Evolutionary conservation across 2,113 vertebrate genomes (phyloP), one percentile per base, ranked within the genome.

Genomic region (Spea bombifrons): DNA sequence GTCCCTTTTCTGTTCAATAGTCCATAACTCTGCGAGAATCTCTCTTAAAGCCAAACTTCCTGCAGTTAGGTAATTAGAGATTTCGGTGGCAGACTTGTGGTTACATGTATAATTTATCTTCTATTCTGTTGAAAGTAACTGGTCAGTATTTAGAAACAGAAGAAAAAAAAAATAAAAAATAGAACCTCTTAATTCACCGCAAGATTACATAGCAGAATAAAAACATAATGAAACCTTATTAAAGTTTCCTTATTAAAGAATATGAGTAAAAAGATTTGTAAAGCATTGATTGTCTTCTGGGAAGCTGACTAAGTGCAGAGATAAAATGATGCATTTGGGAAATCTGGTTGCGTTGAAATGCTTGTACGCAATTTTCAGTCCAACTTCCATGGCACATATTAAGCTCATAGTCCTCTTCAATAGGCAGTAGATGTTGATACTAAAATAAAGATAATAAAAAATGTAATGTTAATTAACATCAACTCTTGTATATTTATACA

Each of bases 111-210:
- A 44, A 76, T 83, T 68, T 50, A 73, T 75, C 15, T 82, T 81
- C 72, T 70, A 66, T 81, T 84, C 49, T 10, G 63, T 50, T 57
- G 73, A 5, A 84, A 80, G 53, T 80, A 86, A 9, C 7, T 59
- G 79, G 66, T 55, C 78, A 84, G 57, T 82, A 85, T 1, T 77
- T 57, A 7, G 73, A 85, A 86, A 80, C 43, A 80, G 84, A 72
- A 5, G 73, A 47, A 72, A 77, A 63, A 66, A 72, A 47, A 8
- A 76, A 44, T n/a, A 16, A 68, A 7, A 15, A 67, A 71, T 74
- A 70, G 59, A 7, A 79, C 50, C 69, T 82, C 75, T 82, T 84
- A 80, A 84, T 79, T 66, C 70, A 80, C 71, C 80, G 81, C 74
- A 5, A 83, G 7, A 52, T 8, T 47, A 55, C 65, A 75, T 69